Percentiles rank a stretch among this genome's conserved stretches.
Conservation (phyloP, 1,140 invertebrate genomes). For the Macrostomum lignano region DNA sequence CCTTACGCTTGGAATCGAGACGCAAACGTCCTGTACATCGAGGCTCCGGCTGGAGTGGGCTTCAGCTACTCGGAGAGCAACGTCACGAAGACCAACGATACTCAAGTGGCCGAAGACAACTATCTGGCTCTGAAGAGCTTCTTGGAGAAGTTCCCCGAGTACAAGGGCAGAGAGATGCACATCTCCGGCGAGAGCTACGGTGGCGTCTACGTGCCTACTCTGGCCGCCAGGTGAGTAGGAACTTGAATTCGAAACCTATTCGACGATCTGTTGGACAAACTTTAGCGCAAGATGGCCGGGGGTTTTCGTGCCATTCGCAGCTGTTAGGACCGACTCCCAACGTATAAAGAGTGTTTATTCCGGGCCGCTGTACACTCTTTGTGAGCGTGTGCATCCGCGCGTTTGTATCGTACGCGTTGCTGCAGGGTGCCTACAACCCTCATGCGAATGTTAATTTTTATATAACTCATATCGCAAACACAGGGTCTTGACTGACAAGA, state of each 20-base stretch:
- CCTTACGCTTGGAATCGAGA: slow-evolving; percentile 34
- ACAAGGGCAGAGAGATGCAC: slow-evolving; percentile 31
- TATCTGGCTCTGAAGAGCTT: slow-evolving; percentile 29
- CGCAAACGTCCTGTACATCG: slow-evolving; percentile 42
- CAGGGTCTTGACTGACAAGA: no score
- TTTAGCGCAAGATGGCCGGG: no score
- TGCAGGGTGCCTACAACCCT: no score
- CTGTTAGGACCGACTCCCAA: no score
- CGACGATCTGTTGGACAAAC: no score
- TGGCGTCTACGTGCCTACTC: slow-evolving; percentile 32
- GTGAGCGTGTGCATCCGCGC: no score
- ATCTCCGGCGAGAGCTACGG: slow-evolving; percentile 60
- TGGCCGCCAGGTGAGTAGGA: slow-evolving; percentile 29
- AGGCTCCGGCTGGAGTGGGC: slow-evolving; percentile 33
- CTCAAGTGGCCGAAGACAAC: slow-evolving; percentile 23
- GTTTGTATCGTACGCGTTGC: no score
- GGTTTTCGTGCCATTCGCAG: no score
- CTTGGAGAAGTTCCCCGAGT: slow-evolving; percentile 31
- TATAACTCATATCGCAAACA: neutral
- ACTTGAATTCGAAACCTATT: no score
- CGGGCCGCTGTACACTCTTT: no score
- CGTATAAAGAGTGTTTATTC: no score
- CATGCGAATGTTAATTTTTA: no score
- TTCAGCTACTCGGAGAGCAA: slow-evolving; percentile 31
- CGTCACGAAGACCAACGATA: slow-evolving; percentile 30